Conservation (phyloP, 2,113 vertebrate genomes). For the Cettia cetti region DNA sequence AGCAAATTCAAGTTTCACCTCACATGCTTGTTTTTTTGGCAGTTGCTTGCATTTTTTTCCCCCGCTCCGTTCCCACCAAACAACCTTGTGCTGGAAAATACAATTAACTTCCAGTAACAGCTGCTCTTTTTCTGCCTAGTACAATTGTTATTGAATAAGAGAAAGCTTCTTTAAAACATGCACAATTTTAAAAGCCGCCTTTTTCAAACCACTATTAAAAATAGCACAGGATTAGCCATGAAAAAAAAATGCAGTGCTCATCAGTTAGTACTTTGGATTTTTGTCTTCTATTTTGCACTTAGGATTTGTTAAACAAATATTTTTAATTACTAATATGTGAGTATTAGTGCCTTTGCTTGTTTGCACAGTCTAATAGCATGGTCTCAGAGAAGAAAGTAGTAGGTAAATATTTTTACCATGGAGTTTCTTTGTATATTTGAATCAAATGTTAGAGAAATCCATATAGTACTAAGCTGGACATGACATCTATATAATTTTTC, state of each 20-base stretch:
- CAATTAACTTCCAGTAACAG: slow-evolving; percentile 44
- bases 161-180: background rate
- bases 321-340: background rate
- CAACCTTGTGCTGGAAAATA: slow-evolving; percentile 28
- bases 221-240: background rate
- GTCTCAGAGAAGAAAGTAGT: background rate
- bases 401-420: background rate
- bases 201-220: background rate
- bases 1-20: slow-evolving; percentile 44
- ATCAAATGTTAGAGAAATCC: background rate
- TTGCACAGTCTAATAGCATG: background rate
- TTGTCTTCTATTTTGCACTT: background rate
- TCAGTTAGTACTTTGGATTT: background rate
- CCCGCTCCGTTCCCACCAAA: slow-evolving; percentile 30
- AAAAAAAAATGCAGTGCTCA: background rate
- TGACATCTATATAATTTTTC: background rate
- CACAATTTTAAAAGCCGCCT: background rate
- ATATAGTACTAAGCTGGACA: background rate
- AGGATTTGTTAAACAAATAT: background rate
- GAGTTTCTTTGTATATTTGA: background rate
- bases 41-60: slow-evolving; percentile 7
- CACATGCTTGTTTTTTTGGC: slow-evolving; percentile 28
- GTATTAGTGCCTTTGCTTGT: background rate
- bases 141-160: background rate
- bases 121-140: background rate